Evolutionary conservation across 1,140 invertebrate genomes (phyloP).

Genomic region (Muscidifurax raptorellus): DNA sequence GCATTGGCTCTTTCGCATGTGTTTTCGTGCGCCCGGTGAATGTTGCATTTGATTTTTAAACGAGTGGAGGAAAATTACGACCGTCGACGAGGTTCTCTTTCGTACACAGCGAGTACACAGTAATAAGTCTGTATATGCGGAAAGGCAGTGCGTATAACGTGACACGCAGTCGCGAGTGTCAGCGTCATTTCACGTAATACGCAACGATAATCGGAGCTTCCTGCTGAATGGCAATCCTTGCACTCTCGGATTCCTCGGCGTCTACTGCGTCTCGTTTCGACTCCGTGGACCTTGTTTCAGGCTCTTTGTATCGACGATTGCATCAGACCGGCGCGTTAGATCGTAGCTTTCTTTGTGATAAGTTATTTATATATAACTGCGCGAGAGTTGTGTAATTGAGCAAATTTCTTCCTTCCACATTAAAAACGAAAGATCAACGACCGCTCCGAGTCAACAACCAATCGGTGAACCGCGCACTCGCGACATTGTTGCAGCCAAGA

Average conservation of each 20-base stretch:
- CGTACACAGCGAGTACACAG: too few relatives aligned
- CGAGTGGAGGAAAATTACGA: too few relatives aligned
- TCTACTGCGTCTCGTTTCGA: neutral
- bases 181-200: neutral
- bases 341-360: too few relatives aligned
- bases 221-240: constrained; percentile 6
- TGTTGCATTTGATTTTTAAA: too few relatives aligned
- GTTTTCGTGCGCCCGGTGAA: neutral
- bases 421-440: neutral
- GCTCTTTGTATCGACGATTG: neutral
- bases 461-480: neutral
- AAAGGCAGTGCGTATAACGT: too few relatives aligned
- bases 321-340: neutral
- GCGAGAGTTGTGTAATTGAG: too few relatives aligned
- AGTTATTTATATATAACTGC: too few relatives aligned
- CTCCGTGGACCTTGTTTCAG: neutral
- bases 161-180: too few relatives aligned
- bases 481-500: neutral
- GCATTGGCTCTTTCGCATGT: neutral
- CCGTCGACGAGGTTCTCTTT: too few relatives aligned
- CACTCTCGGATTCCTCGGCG: neutral
- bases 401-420: too few relatives aligned
- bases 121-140: too few relatives aligned
- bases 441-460: neutral
- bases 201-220: constrained; percentile 11